Evolutionary conservation across 2,888 invertebrate genomes (phyloP), one percentile per base, ranked within the genome.

Genomic region (Amphipyra tragopoginis): DNA sequence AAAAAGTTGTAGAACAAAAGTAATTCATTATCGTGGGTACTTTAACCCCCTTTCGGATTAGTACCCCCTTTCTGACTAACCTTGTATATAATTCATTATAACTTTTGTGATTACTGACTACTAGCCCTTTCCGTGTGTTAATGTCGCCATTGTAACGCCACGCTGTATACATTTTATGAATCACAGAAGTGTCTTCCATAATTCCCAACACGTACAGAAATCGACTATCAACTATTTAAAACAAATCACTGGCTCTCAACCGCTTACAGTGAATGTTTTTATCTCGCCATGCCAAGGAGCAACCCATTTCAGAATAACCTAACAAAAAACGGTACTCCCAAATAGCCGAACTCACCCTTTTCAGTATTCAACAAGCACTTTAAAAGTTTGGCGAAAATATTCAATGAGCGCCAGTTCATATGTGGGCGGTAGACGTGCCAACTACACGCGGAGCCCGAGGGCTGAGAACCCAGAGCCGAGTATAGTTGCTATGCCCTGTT

Each of bases 351-450:
- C 75, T 78, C 74, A 73, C 79, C 81, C 77, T 78, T 79, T 81
- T 85, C 76, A 84, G 79, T 84, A 83, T 88, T 86, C 84, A 80
- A 77, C 67, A 50, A 80, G 79, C 83, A 81, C 81, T 84, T 87
- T 79, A 78, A 81, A 84, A 86, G 83, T 87, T 85, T 72, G 73
- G 69, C 75, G 74, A 72, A 84, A 86, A 86, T 84, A 84, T 86
- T 83, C 84, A 85, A 84, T 84, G 82, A 82, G 49, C 39, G 54
- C 65, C 65, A 65, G 75, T 80, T 79, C 79, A 76, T 80, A 77
- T 77, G 81, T 77, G 76, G 66, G 65, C 63, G 65, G 69, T 50
- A 65, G 73, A 80, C 78, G 81, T 82, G 82, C 75, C 70, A 72
- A 75, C 75, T 78, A 81, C 73, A 55, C 5, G 71, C 36, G 44